These are phyloP conservation scores for Amphipoea oculea DNA, from an alignment of 2,888 invertebrate genomes.

Conservation along the genomic window DNA sequence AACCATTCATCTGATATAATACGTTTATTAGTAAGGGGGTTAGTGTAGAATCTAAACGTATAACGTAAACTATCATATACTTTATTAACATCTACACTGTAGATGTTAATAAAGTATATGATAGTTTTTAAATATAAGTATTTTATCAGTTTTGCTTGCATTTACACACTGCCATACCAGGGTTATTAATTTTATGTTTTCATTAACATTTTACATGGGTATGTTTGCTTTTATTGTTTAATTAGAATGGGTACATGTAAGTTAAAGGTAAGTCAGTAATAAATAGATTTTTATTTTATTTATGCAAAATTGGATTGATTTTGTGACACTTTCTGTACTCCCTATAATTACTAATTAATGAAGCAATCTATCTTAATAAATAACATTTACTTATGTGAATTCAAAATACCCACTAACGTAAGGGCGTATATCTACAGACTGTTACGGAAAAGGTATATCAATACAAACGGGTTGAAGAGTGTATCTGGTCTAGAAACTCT, in stretches of 20 bases:
- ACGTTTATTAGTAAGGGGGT: too few species aligned
- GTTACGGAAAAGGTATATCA: too few species aligned
- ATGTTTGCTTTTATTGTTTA: slow-evolving; percentile 15
- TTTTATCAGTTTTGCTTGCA: slow-evolving; percentile 23
- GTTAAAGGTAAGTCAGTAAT: slow-evolving; percentile 29
- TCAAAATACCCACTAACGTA: neutral
- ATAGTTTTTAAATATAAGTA: neutral
- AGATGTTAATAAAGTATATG: neutral
- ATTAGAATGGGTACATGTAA: slow-evolving; percentile 22
- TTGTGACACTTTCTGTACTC: neutral
- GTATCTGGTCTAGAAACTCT: too few species aligned
- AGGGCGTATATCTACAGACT: too few species aligned
- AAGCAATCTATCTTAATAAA: neutral
- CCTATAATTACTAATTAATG: neutral
- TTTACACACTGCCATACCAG: neutral
- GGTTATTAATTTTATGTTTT: slow-evolving; percentile 24
- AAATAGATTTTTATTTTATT: neutral
- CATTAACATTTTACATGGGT: slow-evolving; percentile 21
- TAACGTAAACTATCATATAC: too few species aligned
- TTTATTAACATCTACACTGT: too few species aligned
- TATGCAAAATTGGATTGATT: neutral
- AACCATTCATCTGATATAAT: too few species aligned
- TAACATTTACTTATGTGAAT: neutral
- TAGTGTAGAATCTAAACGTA: too few species aligned
- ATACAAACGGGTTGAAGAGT: too few species aligned